Conservation (phyloP, 37 sponge, comb jelly and placozoan species). For the Hexactinellida sp. region DNA sequence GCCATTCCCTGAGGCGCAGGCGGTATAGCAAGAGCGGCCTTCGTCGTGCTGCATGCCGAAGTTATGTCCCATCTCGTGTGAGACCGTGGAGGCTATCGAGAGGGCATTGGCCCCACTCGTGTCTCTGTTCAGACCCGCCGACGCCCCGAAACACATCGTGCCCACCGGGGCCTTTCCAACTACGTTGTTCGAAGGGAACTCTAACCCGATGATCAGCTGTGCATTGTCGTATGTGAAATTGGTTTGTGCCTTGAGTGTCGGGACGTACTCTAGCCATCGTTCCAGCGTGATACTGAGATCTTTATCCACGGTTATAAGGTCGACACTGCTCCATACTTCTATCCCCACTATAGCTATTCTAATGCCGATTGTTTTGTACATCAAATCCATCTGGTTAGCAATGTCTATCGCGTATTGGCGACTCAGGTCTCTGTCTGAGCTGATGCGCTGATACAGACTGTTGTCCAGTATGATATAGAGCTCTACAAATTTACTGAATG, state of each 20-base stretch:
- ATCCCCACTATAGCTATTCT: neutral
- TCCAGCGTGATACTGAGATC: neutral
- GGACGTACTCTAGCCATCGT: neutral
- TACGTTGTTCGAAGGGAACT: slow-evolving; percentile 19
- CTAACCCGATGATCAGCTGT: slow-evolving; percentile 16
- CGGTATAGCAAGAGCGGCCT: neutral
- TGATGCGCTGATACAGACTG: neutral
- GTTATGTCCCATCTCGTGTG: slow-evolving; percentile 37
- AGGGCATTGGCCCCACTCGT: neutral
- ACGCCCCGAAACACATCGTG: neutral
- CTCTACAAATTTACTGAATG: neutral
- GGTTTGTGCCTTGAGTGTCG: neutral
- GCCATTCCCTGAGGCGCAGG: neutral
- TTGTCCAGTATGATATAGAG: neutral
- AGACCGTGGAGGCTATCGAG: slow-evolving; percentile 18
- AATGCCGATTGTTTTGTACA: neutral
- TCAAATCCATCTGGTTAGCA: neutral
- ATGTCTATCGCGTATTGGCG: neutral
- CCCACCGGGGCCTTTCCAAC: slow-evolving; percentile 26
- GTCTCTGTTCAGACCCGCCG: slow-evolving; percentile 26
- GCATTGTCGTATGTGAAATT: slow-evolving; percentile 10
- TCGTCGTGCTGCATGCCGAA: slow-evolving; percentile 35
- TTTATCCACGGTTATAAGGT: neutral
- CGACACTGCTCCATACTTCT: neutral
- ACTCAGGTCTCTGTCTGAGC: neutral